Base-by-base conservation (phyloP, 1,140 invertebrate species). In the Sarcophaga peregrina region DNA sequence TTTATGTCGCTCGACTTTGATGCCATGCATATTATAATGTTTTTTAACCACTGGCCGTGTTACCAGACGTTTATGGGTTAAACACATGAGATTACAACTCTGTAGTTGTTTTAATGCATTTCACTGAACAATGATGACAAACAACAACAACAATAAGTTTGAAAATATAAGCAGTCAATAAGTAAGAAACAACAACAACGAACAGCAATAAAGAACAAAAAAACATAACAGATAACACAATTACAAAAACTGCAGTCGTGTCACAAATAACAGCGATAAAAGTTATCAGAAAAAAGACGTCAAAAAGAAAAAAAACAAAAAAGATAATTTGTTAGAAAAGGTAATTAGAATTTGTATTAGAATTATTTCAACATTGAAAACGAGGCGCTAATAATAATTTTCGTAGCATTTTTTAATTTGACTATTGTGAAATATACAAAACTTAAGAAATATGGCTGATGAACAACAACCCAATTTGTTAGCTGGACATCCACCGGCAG, bases 401-500 rank as follows among this genome's bases (percentile, higher is more conserved):
- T 68, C 20, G 0, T 20, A 68, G 17, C n/a, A 25, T 68, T 68
- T 68, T 17, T 68, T 68, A 8, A 17, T 25, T 68, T 8, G 6
- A 68, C 17, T 62, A 25, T 11, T 52, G 37, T 15, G 20, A 37
- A 25, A 80, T 80, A 50, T 1, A 72, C 3, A 20, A 48, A 72
- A 1, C 25, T 37, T 37, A 62, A 48, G 52, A 74, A 82, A 81
- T 68, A 90, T 90, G 84, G 88, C 91, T 81, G 92, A 93, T 85
- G 93, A 94, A 89, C 93, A 93, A 83, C 81, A 87, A 88, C 91
- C 92, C 83, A 93, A 95, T 90, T 90, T 96, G 20, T 96, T 96
- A 20, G 96, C 93, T 84, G 95, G 95, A 80, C 96, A 97, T 92
- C 95, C 95, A 85, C 96, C 96, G 87, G 96, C 96, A 93, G 94